Percentiles rank a stretch among this genome's conserved stretches.
phyloP scores from a whole-genome alignment of 2,888 invertebrate genomes.

The Brenthis daphne region DNA sequence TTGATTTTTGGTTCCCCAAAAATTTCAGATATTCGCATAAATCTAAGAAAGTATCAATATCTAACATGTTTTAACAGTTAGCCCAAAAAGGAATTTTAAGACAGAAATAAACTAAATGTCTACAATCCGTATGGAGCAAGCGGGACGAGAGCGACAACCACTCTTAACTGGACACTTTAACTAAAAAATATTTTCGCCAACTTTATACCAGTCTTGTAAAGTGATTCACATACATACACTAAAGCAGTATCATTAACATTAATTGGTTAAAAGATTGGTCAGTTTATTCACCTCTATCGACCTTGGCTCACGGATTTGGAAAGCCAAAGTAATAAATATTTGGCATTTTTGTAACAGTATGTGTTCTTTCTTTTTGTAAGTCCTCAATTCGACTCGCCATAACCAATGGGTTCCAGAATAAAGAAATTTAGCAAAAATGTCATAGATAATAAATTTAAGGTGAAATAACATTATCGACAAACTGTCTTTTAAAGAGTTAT shows the following conservation, averaged over 20 bases:
- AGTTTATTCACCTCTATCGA: slow-evolving; percentile 38
- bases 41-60: no score
- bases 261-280: slow-evolving; percentile 36
- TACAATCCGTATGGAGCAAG: no score
- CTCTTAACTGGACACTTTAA: background rate
- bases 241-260: slow-evolving; percentile 33
- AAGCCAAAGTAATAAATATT: slow-evolving; percentile 48
- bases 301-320: slow-evolving; percentile 54
- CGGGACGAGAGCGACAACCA: slow-evolving; percentile 1
- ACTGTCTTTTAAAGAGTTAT: no score
- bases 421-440: background rate
- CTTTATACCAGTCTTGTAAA: slow-evolving; percentile 2
- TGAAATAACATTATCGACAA: background rate
- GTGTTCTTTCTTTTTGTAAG: slow-evolving; percentile 46
- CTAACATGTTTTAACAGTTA: no score
- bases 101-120: no score
- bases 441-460: background rate
- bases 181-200: slow-evolving; percentile 3
- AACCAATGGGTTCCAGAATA: background rate
- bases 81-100: no score
- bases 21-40: no score
- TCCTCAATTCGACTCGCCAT: slow-evolving; percentile 17
- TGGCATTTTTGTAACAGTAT: slow-evolving; percentile 49
- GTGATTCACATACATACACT: slow-evolving; percentile 8
- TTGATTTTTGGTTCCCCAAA: no score